phyloP scores from a whole-genome alignment of 2,113 vertebrate genomes.

The Mesocricetus auratus region DNA sequence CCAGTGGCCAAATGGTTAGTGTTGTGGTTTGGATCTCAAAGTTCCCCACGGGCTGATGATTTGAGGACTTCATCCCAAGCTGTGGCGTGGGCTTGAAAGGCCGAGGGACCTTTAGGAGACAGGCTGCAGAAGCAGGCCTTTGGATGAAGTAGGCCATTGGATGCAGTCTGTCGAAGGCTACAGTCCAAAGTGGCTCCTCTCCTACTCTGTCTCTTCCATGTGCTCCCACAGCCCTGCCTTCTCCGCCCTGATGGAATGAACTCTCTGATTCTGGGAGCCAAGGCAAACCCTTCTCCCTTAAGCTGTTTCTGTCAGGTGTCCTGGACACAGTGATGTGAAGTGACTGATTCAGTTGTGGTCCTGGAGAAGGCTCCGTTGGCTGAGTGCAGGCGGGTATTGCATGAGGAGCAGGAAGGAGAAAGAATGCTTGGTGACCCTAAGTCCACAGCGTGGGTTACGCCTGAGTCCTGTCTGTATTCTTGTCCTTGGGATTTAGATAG shows the following conservation, averaged over 20 bases:
- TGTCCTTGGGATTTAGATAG: neutral
- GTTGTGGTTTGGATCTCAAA: neutral
- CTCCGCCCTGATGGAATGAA: neutral
- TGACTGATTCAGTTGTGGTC: neutral
- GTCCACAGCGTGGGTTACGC: neutral
- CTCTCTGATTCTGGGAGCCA: neutral
- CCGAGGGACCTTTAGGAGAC: neutral
- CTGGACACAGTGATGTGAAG: rapidly evolving
- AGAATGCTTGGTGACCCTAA: neutral
- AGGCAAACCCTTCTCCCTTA: neutral
- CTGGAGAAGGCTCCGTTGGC: neutral
- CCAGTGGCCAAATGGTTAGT: neutral
- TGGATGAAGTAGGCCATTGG: too few species aligned
- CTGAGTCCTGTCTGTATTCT: neutral
- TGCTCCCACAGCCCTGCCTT: neutral
- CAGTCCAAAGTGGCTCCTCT: neutral
- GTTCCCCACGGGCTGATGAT: neutral
- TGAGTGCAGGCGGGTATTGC: neutral
- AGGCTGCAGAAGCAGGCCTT: neutral
- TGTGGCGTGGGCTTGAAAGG: too few species aligned
- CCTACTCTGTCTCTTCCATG: neutral
- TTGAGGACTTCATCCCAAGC: neutral
- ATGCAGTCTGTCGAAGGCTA: neutral
- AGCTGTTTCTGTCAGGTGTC: neutral
- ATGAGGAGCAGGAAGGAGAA: neutral